These are phyloP conservation scores for Prionailurus bengalensis DNA, from an alignment of 2,113 vertebrate species.

Conservation along the genomic window DNA sequence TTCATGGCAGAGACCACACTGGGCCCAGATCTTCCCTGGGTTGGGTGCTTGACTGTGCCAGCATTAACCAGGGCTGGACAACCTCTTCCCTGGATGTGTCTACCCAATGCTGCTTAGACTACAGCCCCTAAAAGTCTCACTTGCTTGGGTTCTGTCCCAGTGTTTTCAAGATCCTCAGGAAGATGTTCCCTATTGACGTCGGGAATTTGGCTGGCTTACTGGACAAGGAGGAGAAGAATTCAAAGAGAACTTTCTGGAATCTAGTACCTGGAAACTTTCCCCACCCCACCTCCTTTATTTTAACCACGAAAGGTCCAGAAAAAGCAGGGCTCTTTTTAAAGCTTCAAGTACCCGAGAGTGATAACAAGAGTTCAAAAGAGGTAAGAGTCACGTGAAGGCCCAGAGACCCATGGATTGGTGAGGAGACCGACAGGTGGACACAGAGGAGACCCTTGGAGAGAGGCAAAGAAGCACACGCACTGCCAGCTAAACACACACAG, in stretches of 20 bases:
- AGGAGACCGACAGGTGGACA: background rate
- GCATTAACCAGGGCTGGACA: background rate
- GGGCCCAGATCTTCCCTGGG: background rate
- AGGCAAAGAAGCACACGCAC: background rate
- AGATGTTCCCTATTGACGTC: background rate
- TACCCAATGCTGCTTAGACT: accelerated
- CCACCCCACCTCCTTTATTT: background rate
- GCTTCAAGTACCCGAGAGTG: background rate
- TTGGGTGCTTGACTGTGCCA: background rate
- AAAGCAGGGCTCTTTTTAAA: background rate
- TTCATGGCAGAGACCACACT: background rate
- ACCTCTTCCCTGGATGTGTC: background rate
- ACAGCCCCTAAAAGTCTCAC: background rate
- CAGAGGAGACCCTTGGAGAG: background rate
- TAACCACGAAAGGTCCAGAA: background rate
- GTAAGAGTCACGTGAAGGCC: background rate
- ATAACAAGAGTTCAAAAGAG: background rate
- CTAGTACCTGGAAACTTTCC: background rate
- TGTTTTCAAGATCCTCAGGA: background rate
- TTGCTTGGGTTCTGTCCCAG: background rate
- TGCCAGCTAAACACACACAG: background rate
- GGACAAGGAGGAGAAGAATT: background rate
- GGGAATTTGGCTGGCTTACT: background rate
- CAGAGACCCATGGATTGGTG: background rate
- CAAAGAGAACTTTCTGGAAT: background rate